These are phyloP conservation scores for Patella depressa DNA, from an alignment of 2,888 invertebrate genomes.

Conservation along the genomic window DNA sequence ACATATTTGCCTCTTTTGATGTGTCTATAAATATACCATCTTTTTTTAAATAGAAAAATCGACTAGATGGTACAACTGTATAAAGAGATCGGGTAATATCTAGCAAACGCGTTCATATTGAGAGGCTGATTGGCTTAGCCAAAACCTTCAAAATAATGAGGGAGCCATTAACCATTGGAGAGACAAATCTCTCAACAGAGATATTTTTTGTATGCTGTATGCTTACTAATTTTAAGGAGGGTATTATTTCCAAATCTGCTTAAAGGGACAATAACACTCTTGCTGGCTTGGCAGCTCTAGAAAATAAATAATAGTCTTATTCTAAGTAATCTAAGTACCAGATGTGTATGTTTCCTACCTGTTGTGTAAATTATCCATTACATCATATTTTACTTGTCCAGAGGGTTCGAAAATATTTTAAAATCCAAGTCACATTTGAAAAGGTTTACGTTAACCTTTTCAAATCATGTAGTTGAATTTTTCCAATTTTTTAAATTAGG, in stretches of 20 bases:
- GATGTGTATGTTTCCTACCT: too few relatives aligned
- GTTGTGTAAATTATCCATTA: too few relatives aligned
- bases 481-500: too few relatives aligned
- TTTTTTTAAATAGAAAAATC: constrained; percentile 39
- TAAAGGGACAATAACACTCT: too few relatives aligned
- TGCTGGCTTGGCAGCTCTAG: too few relatives aligned
- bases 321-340: too few relatives aligned
- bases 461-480: too few relatives aligned
- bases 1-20: constrained; percentile 34
- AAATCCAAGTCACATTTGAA: too few relatives aligned
- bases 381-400: too few relatives aligned
- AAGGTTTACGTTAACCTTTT: too few relatives aligned
- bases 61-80: constrained; percentile 30
- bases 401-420: too few relatives aligned
- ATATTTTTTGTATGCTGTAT: neutral
- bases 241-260: neutral
- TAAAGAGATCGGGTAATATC: constrained; percentile 37
- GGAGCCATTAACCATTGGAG: constrained; percentile 6
- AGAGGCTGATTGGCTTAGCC: constrained; percentile 22
- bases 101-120: constrained; percentile 39
- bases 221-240: neutral
- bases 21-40: constrained; percentile 40
- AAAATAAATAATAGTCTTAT: too few relatives aligned
- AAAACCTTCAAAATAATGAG: constrained; percentile 21
- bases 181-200: neutral